phyloP scores from a whole-genome alignment of 2,797 vertebrate species.

The Amphiprion clarkii region DNA sequence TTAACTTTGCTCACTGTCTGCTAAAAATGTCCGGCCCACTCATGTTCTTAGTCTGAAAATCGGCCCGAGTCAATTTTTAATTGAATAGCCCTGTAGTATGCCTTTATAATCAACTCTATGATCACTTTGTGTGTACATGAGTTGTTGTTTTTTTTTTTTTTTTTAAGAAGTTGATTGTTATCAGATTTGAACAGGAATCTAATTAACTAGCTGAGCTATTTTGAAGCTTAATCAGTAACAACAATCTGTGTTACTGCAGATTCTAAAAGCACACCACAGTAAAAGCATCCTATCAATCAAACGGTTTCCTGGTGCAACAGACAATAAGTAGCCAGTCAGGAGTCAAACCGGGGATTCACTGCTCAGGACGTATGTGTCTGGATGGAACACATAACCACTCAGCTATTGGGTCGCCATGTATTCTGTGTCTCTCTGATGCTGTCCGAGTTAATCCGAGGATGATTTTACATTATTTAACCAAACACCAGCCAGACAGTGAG shows the following conservation, averaged over 20 bases:
- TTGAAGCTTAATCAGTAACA: neutral
- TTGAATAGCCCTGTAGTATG: no score
- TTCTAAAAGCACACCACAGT: constrained; percentile 1
- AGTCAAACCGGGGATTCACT: no score
- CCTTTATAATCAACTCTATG: neutral
- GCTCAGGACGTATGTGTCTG: no score
- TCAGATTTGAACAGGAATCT: neutral
- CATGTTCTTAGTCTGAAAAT: no score
- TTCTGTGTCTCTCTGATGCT: constrained; percentile 35
- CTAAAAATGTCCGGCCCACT: no score
- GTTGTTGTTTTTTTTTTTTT: no score
- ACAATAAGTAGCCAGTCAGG: no score
- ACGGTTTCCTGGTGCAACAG: constrained; percentile 1
- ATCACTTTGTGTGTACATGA: neutral
- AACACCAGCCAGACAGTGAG: constrained; percentile 72
- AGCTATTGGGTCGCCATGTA: no score
- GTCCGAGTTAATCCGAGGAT: constrained; percentile 45
- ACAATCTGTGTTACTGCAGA: neutral
- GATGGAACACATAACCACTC: no score
- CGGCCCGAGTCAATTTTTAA: no score
- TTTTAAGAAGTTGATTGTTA: neutral
- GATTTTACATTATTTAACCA: constrained; percentile 63
- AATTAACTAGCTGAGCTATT: neutral
- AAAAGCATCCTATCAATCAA: constrained; percentile 30
- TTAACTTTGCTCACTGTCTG: no score